phyloP scores from a whole-genome alignment of 2,113 vertebrate genomes.

The Coryphaenoides rupestris region DNA sequence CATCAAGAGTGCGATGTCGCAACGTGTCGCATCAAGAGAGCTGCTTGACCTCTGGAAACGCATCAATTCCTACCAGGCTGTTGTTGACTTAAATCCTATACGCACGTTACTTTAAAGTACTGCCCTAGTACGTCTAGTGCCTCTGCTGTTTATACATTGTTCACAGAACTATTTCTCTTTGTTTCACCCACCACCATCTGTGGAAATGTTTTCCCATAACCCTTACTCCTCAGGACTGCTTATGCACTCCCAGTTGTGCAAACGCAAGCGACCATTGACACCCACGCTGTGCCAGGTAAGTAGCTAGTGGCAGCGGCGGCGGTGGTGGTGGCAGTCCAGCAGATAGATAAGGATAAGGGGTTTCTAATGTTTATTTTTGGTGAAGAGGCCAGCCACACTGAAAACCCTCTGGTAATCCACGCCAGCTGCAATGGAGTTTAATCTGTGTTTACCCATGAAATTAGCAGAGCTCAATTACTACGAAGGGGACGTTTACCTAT shows the following conservation, averaged over 20 bases:
- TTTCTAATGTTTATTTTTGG: conserved; percentile 40
- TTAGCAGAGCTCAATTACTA: conserved; percentile 31
- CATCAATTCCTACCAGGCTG: neutral
- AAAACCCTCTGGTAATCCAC: conserved; percentile 30
- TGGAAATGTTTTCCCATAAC: neutral
- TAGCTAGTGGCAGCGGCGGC: neutral
- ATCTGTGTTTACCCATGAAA: conserved; percentile 35
- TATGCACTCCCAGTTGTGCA: neutral
- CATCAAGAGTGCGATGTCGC: conserved; percentile 3
- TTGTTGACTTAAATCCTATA: neutral
- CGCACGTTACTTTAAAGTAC: neutral
- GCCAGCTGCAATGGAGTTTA: conserved; percentile 25
- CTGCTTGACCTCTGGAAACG: neutral
- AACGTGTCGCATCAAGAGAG: neutral
- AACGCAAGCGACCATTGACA: neutral
- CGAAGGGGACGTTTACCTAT: conserved; percentile 13
- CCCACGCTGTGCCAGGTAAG: neutral
- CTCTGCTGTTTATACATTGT: conserved; percentile 8
- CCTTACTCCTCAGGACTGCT: neutral
- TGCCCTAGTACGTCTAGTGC: neutral
- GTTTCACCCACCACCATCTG: conserved; percentile 8
- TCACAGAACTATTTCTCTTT: neutral
- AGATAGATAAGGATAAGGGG: conserved; percentile 27
- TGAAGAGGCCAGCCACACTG: conserved; percentile 26
- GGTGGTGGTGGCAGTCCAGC: conserved; percentile 20